Base-by-base conservation (phyloP, 2,888 invertebrate species). In the Busseola fusca region DNA sequence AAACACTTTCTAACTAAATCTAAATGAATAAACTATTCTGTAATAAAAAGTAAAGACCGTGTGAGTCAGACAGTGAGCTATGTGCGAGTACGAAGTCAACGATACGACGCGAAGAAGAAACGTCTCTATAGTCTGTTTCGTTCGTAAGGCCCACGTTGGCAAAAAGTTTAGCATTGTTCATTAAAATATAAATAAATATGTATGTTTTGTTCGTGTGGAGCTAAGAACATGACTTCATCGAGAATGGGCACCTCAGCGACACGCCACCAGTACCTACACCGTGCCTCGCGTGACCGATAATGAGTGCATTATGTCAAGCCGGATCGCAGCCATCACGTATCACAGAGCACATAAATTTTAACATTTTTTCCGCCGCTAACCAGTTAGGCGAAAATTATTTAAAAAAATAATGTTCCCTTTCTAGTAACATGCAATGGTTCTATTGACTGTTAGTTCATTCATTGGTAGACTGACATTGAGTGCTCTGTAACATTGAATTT, bases 301-400 rank as follows among this genome's bases (percentile, higher is more conserved):
- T 73, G 76, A 76, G 76, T 79, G 81, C 83, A 84, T 80, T 84
- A 81, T 69, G 80, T 83, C 85, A 72, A 50, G 62, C 37, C 58
- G 62, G 66, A 84, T 77, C 84, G 76, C 69, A 34, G 34, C 45
- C 75, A 30, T 70, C 71, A 70, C 74, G 76, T 72, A 75, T 69
- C 76, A 59, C 62, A 62, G 34, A 60, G 12, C 30, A 78, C 50
- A 64, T 76, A 76, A 72, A 80, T 82, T 58, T 60, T 64, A 37
- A 64, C 64, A 64, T 70, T 76, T 71, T 67, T 81, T 59, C 27
- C 34, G 65, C 48, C n/a, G 34, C 56, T 37, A 68, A 58, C 52
- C 56, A 68, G 66, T 64, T 58, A 40, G 21, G 63, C 37, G 34
- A 78, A 63, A 71, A 69, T 69, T 74, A 67, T 70, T 68, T 25